These are phyloP conservation scores for Sinocyclocheilus grahami DNA, from an alignment of 2,113 vertebrate genomes.

Conservation along the genomic window DNA sequence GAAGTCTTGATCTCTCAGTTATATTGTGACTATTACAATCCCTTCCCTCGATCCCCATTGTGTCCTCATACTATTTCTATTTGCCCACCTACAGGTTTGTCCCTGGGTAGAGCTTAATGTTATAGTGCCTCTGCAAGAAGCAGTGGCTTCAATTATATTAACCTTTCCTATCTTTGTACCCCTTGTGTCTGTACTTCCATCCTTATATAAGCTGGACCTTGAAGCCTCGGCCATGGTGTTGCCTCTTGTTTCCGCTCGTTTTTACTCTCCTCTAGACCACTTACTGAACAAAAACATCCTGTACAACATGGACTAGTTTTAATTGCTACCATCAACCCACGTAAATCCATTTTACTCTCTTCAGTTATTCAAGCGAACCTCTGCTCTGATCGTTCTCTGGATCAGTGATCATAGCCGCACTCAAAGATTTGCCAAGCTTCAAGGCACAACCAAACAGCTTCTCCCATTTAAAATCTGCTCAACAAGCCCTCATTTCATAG, in stretches of 20 bases:
- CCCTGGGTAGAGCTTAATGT: background rate
- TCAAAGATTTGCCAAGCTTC: background rate
- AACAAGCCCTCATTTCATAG: background rate
- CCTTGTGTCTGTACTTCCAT: background rate
- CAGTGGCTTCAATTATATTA: background rate
- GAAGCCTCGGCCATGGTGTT: background rate
- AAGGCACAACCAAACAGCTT: background rate
- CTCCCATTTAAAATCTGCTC: constrained; percentile 2
- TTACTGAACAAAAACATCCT: background rate
- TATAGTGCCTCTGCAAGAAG: background rate
- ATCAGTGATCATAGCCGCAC: constrained; percentile 4
- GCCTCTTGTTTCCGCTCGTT: background rate
- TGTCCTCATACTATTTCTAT: background rate
- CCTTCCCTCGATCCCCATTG: background rate
- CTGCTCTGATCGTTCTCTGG: constrained; percentile 8
- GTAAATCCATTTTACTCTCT: constrained; percentile 1
- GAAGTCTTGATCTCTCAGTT: background rate
- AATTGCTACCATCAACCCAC: background rate
- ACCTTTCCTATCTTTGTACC: background rate
- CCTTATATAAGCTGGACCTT: background rate
- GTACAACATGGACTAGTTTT: background rate
- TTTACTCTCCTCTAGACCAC: background rate
- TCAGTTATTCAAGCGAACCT: constrained; percentile 11
- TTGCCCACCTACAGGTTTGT: background rate
- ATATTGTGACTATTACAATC: background rate